These are phyloP conservation scores for Pollachius pollachius DNA, from an alignment of 2,113 vertebrate genomes.

Conservation along the genomic window DNA sequence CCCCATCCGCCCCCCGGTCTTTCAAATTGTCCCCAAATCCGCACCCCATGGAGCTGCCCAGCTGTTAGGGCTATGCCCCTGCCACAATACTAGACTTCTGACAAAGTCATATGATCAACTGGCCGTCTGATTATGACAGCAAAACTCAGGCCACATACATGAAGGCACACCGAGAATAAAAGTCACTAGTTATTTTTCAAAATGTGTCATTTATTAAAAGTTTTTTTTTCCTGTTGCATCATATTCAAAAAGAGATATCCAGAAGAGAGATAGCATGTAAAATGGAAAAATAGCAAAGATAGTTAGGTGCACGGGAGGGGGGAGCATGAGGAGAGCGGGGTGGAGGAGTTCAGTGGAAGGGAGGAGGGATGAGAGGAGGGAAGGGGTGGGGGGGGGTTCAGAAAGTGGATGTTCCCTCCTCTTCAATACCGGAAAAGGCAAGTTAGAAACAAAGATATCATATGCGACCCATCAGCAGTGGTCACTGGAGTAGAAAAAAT, in stretches of 20 bases:
- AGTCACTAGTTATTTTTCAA: slow-evolving; percentile 18
- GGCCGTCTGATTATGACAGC: not conserved
- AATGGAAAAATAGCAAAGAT: slow-evolving; percentile 33
- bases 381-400: not conserved
- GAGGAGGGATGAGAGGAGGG: slow-evolving; percentile 28
- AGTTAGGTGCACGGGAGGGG: slow-evolving; percentile 20
- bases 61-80: slow-evolving; percentile 46
- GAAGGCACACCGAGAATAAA: not conserved
- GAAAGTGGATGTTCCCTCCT: slow-evolving; percentile 38
- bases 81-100: slow-evolving; percentile 9
- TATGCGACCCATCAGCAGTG: slow-evolving; percentile 53
- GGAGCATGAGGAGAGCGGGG: slow-evolving; percentile 36
- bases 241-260: slow-evolving; percentile 53
- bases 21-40: slow-evolving; percentile 57
- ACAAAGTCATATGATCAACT: not conserved
- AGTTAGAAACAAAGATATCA: slow-evolving; percentile 55
- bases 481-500: slow-evolving; percentile 63
- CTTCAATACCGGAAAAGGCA: slow-evolving; percentile 55
- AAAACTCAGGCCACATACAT: slow-evolving; percentile 1
- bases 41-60: slow-evolving; percentile 50
- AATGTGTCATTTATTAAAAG: slow-evolving; percentile 75
- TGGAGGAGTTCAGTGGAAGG: slow-evolving; percentile 40
- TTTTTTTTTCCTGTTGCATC: slow-evolving; percentile 41
- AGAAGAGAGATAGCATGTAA: slow-evolving; percentile 31
- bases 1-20: slow-evolving; percentile 15